Evolutionary conservation across 2,113 vertebrate species (phyloP).

Genomic region (Accipiter cooperii): DNA sequence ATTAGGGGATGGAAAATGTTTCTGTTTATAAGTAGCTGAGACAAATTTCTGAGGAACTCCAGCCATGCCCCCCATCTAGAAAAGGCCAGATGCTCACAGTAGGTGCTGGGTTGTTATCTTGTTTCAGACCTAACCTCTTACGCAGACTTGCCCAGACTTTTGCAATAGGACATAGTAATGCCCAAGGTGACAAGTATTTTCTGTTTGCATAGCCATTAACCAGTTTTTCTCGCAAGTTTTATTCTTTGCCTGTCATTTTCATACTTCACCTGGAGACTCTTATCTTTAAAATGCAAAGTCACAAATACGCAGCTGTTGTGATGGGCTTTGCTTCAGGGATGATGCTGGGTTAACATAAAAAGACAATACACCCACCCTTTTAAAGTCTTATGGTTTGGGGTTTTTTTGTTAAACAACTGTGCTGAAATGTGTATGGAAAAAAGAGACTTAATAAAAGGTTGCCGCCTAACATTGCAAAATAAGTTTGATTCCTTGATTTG

Average conservation of each 20-base stretch:
- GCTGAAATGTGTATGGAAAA: not conserved
- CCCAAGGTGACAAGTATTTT: not conserved
- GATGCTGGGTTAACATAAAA: not conserved
- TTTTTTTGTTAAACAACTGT: not conserved
- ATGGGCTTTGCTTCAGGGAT: not conserved
- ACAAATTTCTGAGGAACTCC: not conserved
- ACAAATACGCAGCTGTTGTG: not conserved
- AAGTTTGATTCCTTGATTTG: not conserved
- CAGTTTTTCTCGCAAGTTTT: not conserved
- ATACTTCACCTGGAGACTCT: not conserved
- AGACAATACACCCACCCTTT: fast-evolving
- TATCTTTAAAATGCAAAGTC: not conserved
- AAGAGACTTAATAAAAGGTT: not conserved
- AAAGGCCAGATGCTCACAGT: not conserved
- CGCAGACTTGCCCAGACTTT: not conserved
- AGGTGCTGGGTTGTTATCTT: not conserved
- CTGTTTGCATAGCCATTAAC: not conserved
- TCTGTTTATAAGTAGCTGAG: not conserved
- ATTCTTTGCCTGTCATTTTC: not conserved
- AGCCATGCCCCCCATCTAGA: not conserved
- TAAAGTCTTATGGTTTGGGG: not conserved
- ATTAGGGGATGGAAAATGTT: not conserved
- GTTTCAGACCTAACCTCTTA: not conserved
- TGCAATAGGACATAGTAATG: not conserved
- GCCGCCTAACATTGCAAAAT: not conserved